Percentiles rank a stretch among this genome's conserved stretches.
Evolutionary conservation across 2,888 invertebrate species (phyloP).

Genomic region (Aricia artaxerxes): DNA sequence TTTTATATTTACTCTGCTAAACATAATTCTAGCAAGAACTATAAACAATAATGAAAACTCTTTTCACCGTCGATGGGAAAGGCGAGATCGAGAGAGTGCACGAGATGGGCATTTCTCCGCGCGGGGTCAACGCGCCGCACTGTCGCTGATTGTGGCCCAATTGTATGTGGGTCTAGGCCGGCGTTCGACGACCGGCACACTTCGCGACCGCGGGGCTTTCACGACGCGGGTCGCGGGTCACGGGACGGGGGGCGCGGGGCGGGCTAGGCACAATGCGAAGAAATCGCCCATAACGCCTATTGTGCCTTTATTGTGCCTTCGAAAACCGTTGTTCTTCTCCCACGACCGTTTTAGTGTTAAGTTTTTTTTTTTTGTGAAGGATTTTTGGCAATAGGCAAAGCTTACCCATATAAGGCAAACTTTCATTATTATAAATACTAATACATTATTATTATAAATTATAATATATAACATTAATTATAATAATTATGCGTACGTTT

Average conservation of each 20-base stretch:
- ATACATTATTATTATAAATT: no score
- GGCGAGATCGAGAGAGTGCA: constrained; percentile 73
- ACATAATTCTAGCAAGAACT: not conserved
- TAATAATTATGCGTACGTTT: no score
- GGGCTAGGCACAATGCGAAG: constrained; percentile 62
- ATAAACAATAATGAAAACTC: constrained; percentile 6
- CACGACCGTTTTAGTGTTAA: not conserved
- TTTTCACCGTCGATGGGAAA: constrained; percentile 36
- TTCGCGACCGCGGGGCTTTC: constrained; percentile 73
- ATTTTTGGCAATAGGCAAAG: not conserved
- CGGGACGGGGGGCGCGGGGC: constrained; percentile 62
- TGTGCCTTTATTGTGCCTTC: constrained; percentile 1
- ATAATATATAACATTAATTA: no score
- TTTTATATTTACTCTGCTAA: not conserved
- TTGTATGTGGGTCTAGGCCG: constrained; percentile 81
- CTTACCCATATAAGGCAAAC: no score
- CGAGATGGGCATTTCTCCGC: constrained; percentile 78
- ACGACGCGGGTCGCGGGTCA: constrained; percentile 55
- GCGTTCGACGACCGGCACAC: constrained; percentile 80
- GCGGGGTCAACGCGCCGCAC: constrained; percentile 77
- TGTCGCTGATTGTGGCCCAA: constrained; percentile 81
- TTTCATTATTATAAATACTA: no score
- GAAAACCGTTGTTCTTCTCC: not conserved
- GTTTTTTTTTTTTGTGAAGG: not conserved
- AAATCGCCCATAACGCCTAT: constrained; percentile 34